Evolutionary conservation across 2,888 invertebrate species (phyloP), one percentile per base, ranked within the genome.

Genomic region (Protonemura montana): DNA sequence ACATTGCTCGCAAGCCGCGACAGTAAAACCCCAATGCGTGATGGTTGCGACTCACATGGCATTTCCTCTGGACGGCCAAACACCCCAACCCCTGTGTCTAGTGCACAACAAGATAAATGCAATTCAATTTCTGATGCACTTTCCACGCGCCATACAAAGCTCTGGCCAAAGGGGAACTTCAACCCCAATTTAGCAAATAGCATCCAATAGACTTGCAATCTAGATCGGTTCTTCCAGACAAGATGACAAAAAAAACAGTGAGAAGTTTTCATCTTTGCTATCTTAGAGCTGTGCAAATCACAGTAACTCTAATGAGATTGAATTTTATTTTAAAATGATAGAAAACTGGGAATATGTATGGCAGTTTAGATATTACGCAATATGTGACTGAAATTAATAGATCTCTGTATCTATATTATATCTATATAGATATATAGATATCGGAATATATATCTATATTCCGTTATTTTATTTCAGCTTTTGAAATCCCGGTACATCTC

Each of bases 171-270:
- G 26, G 84, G 84, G 29, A 42, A 76, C 84, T 84, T 41, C 84
- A 76, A 26, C 84, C 59, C 84, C 84, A 84, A 84, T 84, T 84
- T 84, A 84, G 84, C 84, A 84, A 84, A 84, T 84, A 84, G 84
- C 59, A 84, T 76, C 84, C 59, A 84, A 84, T 84, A 84, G 84
- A 25, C 27, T 21, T 42, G 21, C n/a, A 27, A 26, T 35, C 30
- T 35, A 35, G 25, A 25, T 30, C 35, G 78, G 10, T 27, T 26
- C n/a, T 78, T 78, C 27, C 26, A 21, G 78, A 21, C 13, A 21
- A 10, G 59, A 21, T 2, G 59, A 59, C 59, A 13, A 59, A 21
- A 59, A 21, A 59, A 59, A 7, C 21, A 21, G 59, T 59, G 6
- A 16, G 59, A 59, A 2, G 3, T 59, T 3, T 59, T 21, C 59